Evolutionary conservation across 2,888 invertebrate species (phyloP), one percentile per base, ranked within the genome.

Genomic region (Odontomyia ornata): DNA sequence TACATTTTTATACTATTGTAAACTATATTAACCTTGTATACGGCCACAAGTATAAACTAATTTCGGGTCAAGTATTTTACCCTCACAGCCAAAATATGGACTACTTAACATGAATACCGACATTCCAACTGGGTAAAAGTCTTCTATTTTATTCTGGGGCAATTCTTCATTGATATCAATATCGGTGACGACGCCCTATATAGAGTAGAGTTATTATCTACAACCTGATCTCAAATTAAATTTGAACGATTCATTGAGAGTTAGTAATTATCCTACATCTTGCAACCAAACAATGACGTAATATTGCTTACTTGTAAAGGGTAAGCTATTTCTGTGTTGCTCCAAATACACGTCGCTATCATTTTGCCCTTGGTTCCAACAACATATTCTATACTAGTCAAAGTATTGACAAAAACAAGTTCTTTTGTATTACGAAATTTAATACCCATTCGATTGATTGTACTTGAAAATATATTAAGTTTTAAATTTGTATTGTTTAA

Each of bases 71-170:
- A 88, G 83, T 0, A 96, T 95, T 82, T 91, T 90, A 67, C 94
- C 97, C 84, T 91, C 88, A 65, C 91, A 90, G 0, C 96, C 97
- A 84, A 96, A 96, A 85, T 94, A 92, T 5, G 93, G 93, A 80
- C 91, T 91, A 7, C 91, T 91, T 0, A 97, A 89, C 85, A 95
- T 90, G 84, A 96, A 97, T 81, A 95, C 93, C 1, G 83, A 82
- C 73, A 90, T 90, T 0, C 91, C 91, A 0, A 88, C 85, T 0
- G 92, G 90, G 83, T 93, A 97, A 0, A 95, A 89, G 77, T 92
- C 89, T 71, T 85, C 86, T 1, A 86, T 82, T 28, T 82, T 84
- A 28, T 79, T 81, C 75, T 87, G 88, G 1, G 83, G 81, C 80
- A 86, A 84, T 11, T 83, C 83, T 0, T 86, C 83, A 79, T 89